Percentiles rank a stretch among this genome's conserved stretches.
phyloP scores from a whole-genome alignment of 2,113 vertebrate genomes.

The Ornithorhynchus anatinus region DNA sequence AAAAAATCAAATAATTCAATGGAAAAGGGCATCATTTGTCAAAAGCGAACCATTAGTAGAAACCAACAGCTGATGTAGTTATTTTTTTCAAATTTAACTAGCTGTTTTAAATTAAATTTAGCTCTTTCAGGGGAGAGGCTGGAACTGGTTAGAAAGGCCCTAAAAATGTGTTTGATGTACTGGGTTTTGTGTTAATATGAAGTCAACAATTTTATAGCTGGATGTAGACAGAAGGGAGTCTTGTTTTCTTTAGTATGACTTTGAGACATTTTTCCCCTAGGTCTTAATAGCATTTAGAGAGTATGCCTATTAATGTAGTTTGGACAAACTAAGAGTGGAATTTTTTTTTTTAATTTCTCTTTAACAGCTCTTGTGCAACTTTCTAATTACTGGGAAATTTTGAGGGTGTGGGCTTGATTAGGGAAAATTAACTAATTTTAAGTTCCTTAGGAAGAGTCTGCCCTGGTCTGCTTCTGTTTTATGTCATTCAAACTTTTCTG shows the following conservation, averaged over 20 bases:
- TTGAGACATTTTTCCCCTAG: background rate
- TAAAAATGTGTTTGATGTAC: slow-evolving; percentile 44
- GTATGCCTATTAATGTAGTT: too few species aligned
- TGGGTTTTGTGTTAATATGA: slow-evolving; percentile 20
- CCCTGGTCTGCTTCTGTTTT: too few species aligned
- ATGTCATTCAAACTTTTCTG: too few species aligned
- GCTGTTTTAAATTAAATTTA: slow-evolving; percentile 33
- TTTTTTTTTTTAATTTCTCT: too few species aligned
- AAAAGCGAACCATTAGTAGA: background rate
- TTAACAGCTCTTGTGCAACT: background rate
- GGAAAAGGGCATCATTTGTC: background rate
- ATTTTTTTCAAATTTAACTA: background rate
- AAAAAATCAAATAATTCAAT: too few species aligned
- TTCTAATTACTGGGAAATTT: background rate
- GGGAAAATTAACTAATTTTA: slow-evolving; percentile 1
- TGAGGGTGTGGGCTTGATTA: background rate
- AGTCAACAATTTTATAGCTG: background rate
- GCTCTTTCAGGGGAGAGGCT: slow-evolving; percentile 44
- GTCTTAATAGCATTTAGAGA: too few species aligned
- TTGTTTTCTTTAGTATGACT: background rate
- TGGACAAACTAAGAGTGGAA: too few species aligned
- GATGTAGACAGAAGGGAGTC: background rate
- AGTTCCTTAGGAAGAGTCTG: background rate
- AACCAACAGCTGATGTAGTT: background rate
- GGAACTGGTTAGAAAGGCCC: slow-evolving; percentile 54